A percentile compares a stretch with the other conserved stretches of the same genome.
Evolutionary conservation across 2,797 vertebrate species (phyloP).

Genomic region (Acomys russatus): DNA sequence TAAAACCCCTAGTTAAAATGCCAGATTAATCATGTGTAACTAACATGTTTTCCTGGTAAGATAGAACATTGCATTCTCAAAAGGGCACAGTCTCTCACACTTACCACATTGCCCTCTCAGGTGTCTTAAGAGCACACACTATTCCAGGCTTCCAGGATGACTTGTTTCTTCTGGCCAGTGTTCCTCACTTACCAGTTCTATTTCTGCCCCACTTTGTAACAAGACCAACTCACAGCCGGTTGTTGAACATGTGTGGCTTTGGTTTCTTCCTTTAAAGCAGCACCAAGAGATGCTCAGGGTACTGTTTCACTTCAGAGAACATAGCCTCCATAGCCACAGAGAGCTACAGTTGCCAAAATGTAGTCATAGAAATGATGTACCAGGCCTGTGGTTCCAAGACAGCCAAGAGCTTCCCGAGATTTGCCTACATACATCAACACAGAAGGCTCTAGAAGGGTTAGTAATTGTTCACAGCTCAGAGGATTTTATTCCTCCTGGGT

Average conservation of each 20-base stretch:
- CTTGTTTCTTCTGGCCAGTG: constrained; percentile 60
- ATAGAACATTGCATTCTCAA: constrained; percentile 4
- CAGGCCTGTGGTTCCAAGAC: background rate
- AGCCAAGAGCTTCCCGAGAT: constrained; percentile 26
- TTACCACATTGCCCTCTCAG: background rate
- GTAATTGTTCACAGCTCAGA: background rate
- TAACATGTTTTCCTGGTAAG: constrained; percentile 16
- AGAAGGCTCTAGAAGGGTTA: constrained; percentile 31
- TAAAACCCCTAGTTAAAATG: constrained; percentile 47
- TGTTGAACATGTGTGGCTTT: constrained; percentile 64
- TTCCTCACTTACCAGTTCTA: constrained; percentile 69
- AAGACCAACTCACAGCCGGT: constrained; percentile 62
- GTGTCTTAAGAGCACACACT: background rate
- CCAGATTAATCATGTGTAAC: background rate
- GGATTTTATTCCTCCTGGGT: constrained; percentile 24
- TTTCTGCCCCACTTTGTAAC: constrained; percentile 68
- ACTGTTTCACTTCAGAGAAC: constrained; percentile 73
- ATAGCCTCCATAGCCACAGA: constrained; percentile 60
- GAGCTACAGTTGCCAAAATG: constrained; percentile 62
- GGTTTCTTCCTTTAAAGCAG: constrained; percentile 77
- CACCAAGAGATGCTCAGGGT: constrained; percentile 60
- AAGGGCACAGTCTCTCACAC: background rate
- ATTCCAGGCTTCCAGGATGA: background rate
- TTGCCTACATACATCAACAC: constrained; percentile 5
- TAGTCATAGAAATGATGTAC: constrained; percentile 54